Evolutionary conservation across 2,113 vertebrate genomes (phyloP), one percentile per base, ranked within the genome.

Genomic region (Cryptoleucopteryx plumbea): DNA sequence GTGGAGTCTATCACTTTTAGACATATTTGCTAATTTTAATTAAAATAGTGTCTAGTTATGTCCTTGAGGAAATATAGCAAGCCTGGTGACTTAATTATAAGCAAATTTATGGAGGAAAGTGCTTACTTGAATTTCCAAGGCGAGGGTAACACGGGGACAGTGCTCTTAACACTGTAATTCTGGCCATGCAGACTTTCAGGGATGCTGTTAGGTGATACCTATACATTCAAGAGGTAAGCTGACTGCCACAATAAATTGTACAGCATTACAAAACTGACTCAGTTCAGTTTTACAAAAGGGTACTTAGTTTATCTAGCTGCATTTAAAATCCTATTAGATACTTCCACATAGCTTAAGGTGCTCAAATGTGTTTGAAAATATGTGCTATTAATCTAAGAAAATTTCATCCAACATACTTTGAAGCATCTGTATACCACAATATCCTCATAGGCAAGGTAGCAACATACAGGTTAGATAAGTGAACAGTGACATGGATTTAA

Each of bases 21-120:
- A 85, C 77, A 70, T 96, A 94, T 96, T 96, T 96, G 86, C 80
- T 95, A 68, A 88, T 95, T 93, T 93, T 86, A 96, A 86, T 95
- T 96, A 82, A 94, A 92, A 50, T 59, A 53, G 8, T 48, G 25
- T 74, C 83, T 96, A 71, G 34, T 92, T 92, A 53, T 63, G 34
- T 75, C 91, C 34, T 93, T 87, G 45, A 91, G 66, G 61, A 84
- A 95, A 61, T 12, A 34, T 19, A 72, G 66, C 34, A 79, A 88
- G 34, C 4, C 43, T 89, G 34, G 15, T 86, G 27, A 16, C 10
- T 95, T 95, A 66, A 75, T 45, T 75, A 79, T 23, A 73, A 92
- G 48, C 26, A 78, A 43, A 92, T 72, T 81, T 73, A 78, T 77
- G 36, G 68, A 67, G 47, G 6, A 47, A 73, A 70, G 36, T 48